Evolutionary conservation across 2,113 vertebrate genomes (phyloP), one percentile per base, ranked within the genome.

Genomic region (Tinamus guttatus): DNA sequence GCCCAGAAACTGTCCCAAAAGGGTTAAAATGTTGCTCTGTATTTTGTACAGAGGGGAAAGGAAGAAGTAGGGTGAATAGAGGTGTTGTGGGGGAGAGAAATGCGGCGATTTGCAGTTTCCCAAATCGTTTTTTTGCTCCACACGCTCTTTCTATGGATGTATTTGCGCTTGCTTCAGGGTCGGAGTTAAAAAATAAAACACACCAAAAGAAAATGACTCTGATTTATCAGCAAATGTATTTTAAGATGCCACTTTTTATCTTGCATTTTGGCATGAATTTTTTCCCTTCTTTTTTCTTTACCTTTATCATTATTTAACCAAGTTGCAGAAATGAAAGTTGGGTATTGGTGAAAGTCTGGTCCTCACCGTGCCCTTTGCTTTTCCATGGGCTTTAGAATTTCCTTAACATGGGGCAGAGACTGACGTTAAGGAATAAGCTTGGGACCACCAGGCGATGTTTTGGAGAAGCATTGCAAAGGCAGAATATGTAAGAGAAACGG

Each of bases 31-130:
- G 16, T 2, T 8, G 5, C 2, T 87, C 65, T 67, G 2, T 27
- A 38, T 81, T 84, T 75, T 2, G 2, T 78, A 30, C 0, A 0
- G 21, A 2, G 6, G 20, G 88, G 69, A 81, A 8, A 64, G 6
- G 34, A 65, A 41, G 45, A 45, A 82, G 82, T 3, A 4, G n/a
- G 8, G 20, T 27, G 18, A 85, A 58, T 18, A 32, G 54, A 32
- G 54, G 30, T 18, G 6, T 58, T 58, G 28, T 16, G 9, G 17
- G n/a, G 7, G 20, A n/a, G 18, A 85, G 45, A 92, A 96, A 90
- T 8, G 5, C 0, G 1, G 8, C 52, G 17, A 65, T 13, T 27
- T 0, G 3, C 1, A 0, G 27, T 47, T 92, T 63, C 77, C 14
- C 13, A 78, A 81, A 32, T 12, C 6, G 2, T 49, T 71, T 75